These are phyloP conservation scores for Melanogrammus aeglefinus DNA, from an alignment of 2,797 vertebrate species.

Conservation along the genomic window DNA sequence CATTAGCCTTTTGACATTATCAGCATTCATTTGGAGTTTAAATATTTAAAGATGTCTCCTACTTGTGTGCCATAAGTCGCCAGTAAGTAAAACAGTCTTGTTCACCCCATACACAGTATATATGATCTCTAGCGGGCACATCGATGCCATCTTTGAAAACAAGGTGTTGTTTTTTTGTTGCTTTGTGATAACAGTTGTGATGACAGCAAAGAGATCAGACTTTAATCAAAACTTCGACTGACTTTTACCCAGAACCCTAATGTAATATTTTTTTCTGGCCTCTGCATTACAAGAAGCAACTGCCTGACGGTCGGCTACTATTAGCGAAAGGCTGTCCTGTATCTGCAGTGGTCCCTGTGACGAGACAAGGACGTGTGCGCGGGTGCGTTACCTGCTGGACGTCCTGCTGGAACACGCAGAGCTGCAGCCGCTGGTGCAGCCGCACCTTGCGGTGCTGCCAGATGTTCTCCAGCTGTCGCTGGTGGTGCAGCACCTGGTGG, in stretches of 20 bases:
- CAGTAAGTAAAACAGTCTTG: neutral
- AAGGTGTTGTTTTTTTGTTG: neutral
- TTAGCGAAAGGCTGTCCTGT: too few relatives aligned
- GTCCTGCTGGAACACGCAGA: slow-evolving; percentile 89
- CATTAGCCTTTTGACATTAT: neutral
- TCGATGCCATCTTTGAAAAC: neutral
- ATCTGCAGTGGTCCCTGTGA: too few relatives aligned
- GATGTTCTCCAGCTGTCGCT: slow-evolving; percentile 87
- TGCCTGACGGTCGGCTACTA: too few relatives aligned
- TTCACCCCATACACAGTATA: neutral
- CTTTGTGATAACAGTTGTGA: too few relatives aligned
- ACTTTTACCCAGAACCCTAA: too few relatives aligned
- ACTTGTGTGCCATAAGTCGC: too few relatives aligned
- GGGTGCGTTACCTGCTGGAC: slow-evolving; percentile 80
- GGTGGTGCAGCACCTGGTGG: slow-evolving; percentile 87
- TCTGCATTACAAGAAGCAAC: too few relatives aligned
- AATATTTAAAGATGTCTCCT: neutral
- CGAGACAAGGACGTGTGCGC: too few relatives aligned
- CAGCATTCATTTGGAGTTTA: neutral
- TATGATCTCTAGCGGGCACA: neutral
- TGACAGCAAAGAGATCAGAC: too few relatives aligned
- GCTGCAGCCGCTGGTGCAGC: slow-evolving; percentile 85
- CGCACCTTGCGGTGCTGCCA: slow-evolving; percentile 91
- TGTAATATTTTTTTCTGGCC: too few relatives aligned
- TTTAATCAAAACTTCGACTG: too few relatives aligned